phyloP scores from a whole-genome alignment of 2,888 invertebrate genomes.

The Siphlonurus alternatus region DNA sequence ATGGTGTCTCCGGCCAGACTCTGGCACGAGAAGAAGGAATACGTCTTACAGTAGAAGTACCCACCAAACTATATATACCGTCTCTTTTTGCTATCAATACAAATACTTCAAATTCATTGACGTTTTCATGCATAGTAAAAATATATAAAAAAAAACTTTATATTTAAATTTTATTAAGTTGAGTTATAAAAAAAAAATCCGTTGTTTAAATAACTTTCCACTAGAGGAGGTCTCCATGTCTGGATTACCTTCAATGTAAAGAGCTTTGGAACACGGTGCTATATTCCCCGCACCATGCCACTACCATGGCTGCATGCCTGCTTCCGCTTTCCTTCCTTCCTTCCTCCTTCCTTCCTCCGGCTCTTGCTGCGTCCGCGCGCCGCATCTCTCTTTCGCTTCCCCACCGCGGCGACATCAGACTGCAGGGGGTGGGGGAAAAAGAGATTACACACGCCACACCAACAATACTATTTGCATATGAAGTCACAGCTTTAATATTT shows the following conservation, averaged over 20 bases:
- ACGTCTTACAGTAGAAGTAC: no score
- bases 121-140: no score
- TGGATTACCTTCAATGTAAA: not conserved
- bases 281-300: not conserved
- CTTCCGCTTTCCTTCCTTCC: not conserved
- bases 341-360: not conserved
- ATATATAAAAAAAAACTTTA: not conserved
- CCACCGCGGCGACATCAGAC: not conserved
- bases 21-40: not conserved
- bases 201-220: no score
- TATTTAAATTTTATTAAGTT: not conserved
- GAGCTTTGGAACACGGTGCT: not conserved
- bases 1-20: conserved; percentile 11
- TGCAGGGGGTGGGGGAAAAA: not conserved
- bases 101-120: no score
- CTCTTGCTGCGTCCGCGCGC: not conserved
- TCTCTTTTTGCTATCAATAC: no score
- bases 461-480: not conserved
- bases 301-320: not conserved
- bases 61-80: no score
- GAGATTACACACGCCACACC: not conserved
- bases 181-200: no score
- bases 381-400: not conserved
- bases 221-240: no score
- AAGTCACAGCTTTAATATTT: no score